Conservation (phyloP, 2,888 invertebrate species). For the Coremacera marginata region DNA sequence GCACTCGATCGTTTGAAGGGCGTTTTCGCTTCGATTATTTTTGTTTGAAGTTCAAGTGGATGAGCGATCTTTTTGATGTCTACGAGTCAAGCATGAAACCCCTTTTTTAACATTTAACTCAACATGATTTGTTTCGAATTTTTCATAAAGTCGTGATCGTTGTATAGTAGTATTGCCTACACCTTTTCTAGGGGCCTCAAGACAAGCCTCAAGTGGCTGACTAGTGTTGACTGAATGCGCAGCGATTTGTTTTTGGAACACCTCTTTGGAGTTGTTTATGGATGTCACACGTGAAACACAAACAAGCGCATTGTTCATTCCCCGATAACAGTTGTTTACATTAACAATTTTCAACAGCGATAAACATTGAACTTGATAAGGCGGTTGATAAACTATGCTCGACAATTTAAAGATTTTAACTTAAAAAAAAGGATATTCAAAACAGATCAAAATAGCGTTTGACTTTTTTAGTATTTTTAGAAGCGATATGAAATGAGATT, state of each 20-base stretch:
- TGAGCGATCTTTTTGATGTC: conserved; percentile 51
- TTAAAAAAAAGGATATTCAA: no score
- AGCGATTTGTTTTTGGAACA: conserved; percentile 18
- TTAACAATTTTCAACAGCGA: neutral
- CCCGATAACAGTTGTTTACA: conserved; percentile 4
- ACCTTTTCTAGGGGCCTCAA: no score
- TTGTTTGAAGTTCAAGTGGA: conserved; percentile 52
- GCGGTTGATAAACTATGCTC: no score
- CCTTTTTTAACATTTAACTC: conserved; percentile 36
- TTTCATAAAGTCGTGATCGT: neutral
- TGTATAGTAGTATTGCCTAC: neutral
- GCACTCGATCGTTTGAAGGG: neutral
- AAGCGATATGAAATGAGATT: no score
- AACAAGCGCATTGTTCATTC: neutral
- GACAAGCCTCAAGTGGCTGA: neutral
- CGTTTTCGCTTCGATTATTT: conserved; percentile 37
- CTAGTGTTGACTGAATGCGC: neutral
- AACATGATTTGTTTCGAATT: conserved; percentile 13
- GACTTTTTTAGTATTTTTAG: no score
- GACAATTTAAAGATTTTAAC: no score
- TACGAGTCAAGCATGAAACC: conserved; percentile 51
- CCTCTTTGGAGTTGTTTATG: neutral
- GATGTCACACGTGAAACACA: neutral
- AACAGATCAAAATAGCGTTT: no score
- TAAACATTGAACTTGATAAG: no score